Percentiles rank a stretch among this genome's conserved stretches.
These are phyloP conservation scores for Pantelozetes paolii DNA, from an alignment of 2,888 invertebrate species.

Conservation along the genomic window DNA sequence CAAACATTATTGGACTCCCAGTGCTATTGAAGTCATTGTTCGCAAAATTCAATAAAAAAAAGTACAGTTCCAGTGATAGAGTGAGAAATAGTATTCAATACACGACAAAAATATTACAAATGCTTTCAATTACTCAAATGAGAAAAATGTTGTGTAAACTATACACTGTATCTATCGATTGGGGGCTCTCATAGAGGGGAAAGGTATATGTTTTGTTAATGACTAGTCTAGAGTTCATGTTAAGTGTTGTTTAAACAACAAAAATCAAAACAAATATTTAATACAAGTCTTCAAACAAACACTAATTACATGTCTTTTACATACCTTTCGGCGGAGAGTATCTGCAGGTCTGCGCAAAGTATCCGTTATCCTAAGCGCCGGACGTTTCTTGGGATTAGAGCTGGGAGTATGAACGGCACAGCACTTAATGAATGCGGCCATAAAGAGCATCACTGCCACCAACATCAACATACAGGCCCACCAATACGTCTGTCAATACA, in stretches of 20 bases:
- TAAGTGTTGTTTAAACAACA: no score
- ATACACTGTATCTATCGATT: no score
- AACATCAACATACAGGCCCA: conserved; percentile 90
- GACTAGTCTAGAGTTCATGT: not conserved
- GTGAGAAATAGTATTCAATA: no score
- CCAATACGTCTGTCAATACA: conserved; percentile 69
- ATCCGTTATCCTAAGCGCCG: conserved; percentile 87
- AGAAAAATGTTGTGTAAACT: no score
- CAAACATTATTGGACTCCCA: not conserved
- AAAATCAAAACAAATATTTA: no score
- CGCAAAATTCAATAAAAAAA: not conserved
- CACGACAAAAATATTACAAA: no score
- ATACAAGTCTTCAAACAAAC: not conserved
- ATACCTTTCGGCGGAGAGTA: conserved; percentile 73
- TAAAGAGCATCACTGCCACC: conserved; percentile 83
- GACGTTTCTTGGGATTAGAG: conserved; percentile 94
- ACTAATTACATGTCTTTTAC: not conserved
- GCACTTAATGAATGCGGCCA: conserved; percentile 98
- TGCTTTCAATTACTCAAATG: no score
- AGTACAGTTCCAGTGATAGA: no score
- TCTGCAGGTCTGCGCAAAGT: conserved; percentile 85
- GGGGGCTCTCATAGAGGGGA: no score
- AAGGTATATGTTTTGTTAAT: not conserved
- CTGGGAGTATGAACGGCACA: conserved; percentile 99
- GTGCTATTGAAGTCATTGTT: conserved; percentile 20